Evolutionary conservation across 53 echinoderm and acorn worm genomes (phyloP), one percentile per base, ranked within the genome.

Genomic region (Patiria pectinifera): DNA sequence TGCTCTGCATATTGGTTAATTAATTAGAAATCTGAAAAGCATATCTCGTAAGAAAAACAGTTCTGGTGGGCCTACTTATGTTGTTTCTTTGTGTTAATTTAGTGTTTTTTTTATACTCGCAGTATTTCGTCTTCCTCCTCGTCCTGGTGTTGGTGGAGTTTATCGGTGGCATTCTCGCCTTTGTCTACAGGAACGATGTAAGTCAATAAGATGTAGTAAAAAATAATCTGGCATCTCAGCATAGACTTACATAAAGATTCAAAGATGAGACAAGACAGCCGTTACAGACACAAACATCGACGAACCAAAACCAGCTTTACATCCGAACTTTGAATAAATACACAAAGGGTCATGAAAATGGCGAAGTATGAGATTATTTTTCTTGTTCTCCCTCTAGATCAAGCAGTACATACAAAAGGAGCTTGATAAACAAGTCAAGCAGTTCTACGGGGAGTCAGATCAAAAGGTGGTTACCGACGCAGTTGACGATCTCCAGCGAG

Each of bases 51-150:
- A 35, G 1, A 35, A 35, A 35, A 35, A 1, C 0, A 35, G 35
- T 35, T 35, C 35, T 35, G 35, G 35, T 35, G 35, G 35, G 35
- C 35, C 35, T 35, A 35, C 35, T 35, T 35, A n/a, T n/a, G 35
- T 35, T 35, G 35, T 35, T 35, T 35, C 35, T 35, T 35, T 35
- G 53, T 53, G 8, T 53, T 53, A 53, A 53, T 53, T 53, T 53
- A 53, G 53, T 53, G 49, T 26, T 25, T 62, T 62, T 45, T 63
- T 14, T 92, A 86, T 74, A 44, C n/a, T 61, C 76, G 11, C 62
- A 96, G 96, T 96, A 94, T 82, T 96, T 91, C 80, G 74, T 82
- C 49, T 82, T 96, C 26, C 71, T 96, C 62, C 86, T 96, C 46
- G 75, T 94, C 23, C 71, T 96, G 45, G 82, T 94, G 3, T 69